Percentiles rank a stretch among this genome's conserved stretches.
These are phyloP conservation scores for Coptodon bakossiorum DNA, from an alignment of 2,113 vertebrate genomes.

Conservation along the genomic window DNA sequence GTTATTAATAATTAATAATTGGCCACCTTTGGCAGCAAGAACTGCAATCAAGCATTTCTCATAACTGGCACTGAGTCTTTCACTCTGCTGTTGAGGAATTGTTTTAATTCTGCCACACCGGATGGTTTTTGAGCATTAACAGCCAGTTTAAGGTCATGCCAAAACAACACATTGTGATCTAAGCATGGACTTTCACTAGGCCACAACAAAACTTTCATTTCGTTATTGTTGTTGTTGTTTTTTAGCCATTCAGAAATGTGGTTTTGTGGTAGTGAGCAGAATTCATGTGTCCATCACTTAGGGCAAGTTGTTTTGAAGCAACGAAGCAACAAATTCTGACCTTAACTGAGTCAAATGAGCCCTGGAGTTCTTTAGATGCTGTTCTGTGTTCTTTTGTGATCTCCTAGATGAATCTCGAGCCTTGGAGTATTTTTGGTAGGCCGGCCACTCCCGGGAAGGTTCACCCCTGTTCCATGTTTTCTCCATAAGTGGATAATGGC, in stretches of 20 bases:
- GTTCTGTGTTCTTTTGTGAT: neutral
- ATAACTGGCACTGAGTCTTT: neutral
- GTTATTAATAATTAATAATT: neutral
- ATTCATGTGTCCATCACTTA: neutral
- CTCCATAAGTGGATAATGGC: neutral
- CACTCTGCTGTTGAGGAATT: neutral
- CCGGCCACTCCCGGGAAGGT: neutral
- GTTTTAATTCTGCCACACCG: neutral
- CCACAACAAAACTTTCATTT: neutral
- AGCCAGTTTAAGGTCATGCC: neutral
- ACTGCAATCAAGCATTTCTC: neutral
- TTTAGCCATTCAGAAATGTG: fast-evolving
- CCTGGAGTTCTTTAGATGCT: neutral
- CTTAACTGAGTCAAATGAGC: neutral
- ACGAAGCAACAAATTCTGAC: neutral
- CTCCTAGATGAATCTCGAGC: neutral
- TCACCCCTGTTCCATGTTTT: fast-evolving
- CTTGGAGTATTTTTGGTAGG: neutral
- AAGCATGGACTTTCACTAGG: fast-evolving
- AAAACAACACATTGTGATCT: neutral
- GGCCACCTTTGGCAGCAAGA: fast-evolving
- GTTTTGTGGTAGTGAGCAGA: neutral
- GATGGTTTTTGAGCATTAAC: neutral
- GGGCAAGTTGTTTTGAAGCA: fast-evolving
- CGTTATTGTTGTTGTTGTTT: fast-evolving